Evolutionary conservation across 1,140 invertebrate genomes (phyloP), one percentile per base, ranked within the genome.

Genomic region (Thalassaphorura encarpata): DNA sequence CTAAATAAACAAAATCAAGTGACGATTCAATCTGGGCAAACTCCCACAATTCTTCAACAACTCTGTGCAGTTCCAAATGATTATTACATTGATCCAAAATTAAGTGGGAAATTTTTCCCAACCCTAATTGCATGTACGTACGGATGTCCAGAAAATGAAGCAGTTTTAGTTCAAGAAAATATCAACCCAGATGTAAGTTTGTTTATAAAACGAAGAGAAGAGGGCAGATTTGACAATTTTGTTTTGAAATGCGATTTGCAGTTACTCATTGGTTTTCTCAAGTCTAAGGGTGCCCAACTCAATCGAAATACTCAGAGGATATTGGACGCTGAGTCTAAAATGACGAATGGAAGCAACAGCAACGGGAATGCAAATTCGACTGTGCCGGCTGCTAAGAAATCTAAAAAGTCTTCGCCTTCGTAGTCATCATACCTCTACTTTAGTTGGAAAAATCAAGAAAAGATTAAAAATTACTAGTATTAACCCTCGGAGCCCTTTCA

Each of bases 51-150:
- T 47, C 77, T 96, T 2, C 88, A 92, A 69, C 89, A 90, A 66
- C 73, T 95, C n/a, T 92, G 88, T 68, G 83, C 80, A 2, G 72
- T 95, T 58, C 89, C 92, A 2, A 90, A 92, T 69, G 82, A 84
- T 42, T 95, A 91, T 75, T 90, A 94, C 70, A 85, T 84, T 42
- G 84, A 89, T 46, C 77, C 81, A 28, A 66, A 73, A 23, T 76
- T 94, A 29, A 82, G 83, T 52, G 77, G 76, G 45, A 80, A 87
- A 27, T 79, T 96, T 24, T 85, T 94, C 72, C 91, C 93, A 1
- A 92, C 89, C 0, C 75, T 97, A 29, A 78, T 93, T 52, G 81
- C 84, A 21, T 87, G 83, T 68, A 83, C 87, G 67, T 76, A 80
- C 70, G 73, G 79, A 67, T 81, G 89, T 76, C 62, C 75, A 46